phyloP scores from a whole-genome alignment of 2,113 vertebrate species.

The Pelobates fuscus region DNA sequence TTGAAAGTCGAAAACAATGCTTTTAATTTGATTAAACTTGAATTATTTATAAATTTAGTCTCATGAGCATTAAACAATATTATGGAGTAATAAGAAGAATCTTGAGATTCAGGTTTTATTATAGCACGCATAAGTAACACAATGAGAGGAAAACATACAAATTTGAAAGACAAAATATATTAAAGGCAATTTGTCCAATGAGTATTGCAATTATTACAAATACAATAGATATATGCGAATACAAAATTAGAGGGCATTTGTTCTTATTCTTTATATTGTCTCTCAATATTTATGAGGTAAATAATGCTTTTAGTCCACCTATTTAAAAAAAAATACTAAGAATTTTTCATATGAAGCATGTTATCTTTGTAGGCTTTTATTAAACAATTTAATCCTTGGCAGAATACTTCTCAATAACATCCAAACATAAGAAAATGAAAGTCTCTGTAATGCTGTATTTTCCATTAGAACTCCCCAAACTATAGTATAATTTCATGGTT shows the following conservation, averaged over 20 bases:
- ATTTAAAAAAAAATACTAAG: neutral
- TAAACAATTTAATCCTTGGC: conserved; percentile 10
- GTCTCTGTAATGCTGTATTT: too few species aligned
- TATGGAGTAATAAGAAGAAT: neutral
- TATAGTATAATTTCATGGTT: too few species aligned
- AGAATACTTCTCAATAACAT: too few species aligned
- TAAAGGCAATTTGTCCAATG: conserved; percentile 36
- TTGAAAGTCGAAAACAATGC: too few species aligned
- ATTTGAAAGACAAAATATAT: conserved; percentile 38
- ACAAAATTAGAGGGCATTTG: neutral
- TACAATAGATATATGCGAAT: conserved; percentile 33
- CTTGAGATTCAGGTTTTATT: conserved; percentile 21
- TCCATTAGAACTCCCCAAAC: too few species aligned
- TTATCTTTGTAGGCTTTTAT: conserved; percentile 23
- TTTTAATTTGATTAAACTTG: too few species aligned
- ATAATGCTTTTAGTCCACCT: conserved; percentile 14
- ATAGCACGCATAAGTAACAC: conserved; percentile 21
- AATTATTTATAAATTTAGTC: too few species aligned
- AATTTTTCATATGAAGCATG: conserved; percentile 7
- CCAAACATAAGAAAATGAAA: too few species aligned
- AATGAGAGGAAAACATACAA: conserved; percentile 19
- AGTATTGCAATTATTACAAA: conserved; percentile 34
- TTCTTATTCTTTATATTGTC: conserved; percentile 14
- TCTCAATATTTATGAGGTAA: conserved; percentile 40
- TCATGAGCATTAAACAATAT: too few species aligned